Evolutionary conservation across 1,140 invertebrate genomes (phyloP).

Genomic region (Aporrectodea caliginosa): DNA sequence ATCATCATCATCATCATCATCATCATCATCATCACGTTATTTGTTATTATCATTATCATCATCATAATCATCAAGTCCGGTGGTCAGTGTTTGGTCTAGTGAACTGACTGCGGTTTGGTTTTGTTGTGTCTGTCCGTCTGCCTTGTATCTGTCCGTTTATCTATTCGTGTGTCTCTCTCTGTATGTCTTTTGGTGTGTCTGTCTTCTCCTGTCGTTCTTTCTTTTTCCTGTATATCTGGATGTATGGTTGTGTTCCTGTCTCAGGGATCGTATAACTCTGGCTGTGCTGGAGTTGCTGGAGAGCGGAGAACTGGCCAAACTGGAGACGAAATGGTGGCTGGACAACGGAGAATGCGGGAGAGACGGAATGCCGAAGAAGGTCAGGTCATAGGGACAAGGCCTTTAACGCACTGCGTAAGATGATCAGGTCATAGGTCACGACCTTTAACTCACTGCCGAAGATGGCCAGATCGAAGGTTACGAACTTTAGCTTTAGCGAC

Average conservation of each 20-base stretch:
- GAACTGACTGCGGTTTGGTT: no score
- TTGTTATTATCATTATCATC: no score
- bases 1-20: slow-evolving; percentile 19
- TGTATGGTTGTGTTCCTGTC: background rate
- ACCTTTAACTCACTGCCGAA: no score
- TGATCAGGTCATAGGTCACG: background rate
- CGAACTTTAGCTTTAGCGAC: no score
- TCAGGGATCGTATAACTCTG: slow-evolving; percentile 51
- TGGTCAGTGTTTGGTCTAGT: no score
- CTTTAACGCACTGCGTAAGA: no score
- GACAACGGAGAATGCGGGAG: slow-evolving; percentile 59
- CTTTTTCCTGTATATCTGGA: background rate
- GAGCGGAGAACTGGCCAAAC: slow-evolving; percentile 45
- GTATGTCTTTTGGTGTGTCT: no score
- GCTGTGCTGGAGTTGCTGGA: slow-evolving; percentile 52
- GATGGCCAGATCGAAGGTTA: no score
- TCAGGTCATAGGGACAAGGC: no score
- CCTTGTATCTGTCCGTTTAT: background rate
- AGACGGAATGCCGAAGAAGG: slow-evolving; percentile 26
- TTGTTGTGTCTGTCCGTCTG: no score
- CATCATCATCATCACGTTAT: slow-evolving; percentile 26
- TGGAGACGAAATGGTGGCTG: slow-evolving; percentile 55
- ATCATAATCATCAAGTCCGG: no score
- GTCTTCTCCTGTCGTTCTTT: background rate
- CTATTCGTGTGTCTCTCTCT: background rate